These are phyloP conservation scores for Laticauda colubrina DNA, from an alignment of 2,113 vertebrate genomes.

Conservation along the genomic window DNA sequence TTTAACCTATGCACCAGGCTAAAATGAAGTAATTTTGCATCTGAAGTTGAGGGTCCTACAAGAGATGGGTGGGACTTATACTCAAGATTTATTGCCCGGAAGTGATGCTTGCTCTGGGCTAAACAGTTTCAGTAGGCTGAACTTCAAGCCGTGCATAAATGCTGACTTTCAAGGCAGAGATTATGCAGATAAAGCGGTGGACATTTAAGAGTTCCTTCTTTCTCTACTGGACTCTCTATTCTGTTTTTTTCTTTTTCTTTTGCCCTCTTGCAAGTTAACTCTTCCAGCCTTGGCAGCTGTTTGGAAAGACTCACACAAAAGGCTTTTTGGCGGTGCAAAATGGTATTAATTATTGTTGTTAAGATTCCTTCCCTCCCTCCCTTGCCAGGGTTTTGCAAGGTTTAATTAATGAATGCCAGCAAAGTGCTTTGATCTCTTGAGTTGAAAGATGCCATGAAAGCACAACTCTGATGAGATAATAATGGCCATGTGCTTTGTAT, in stretches of 20 bases:
- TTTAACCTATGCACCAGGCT: not conserved
- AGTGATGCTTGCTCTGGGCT: not conserved
- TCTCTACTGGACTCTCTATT: not conserved
- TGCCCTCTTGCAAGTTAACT: not conserved
- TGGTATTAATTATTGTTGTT: constrained; percentile 32
- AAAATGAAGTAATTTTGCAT: not conserved
- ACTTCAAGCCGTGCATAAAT: no score
- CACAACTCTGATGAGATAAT: constrained; percentile 53
- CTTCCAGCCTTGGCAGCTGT: not conserved
- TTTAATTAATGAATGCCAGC: constrained; percentile 55
- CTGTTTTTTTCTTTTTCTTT: not conserved
- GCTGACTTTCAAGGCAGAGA: not conserved
- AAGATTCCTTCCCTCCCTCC: not conserved
- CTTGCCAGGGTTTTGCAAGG: constrained; percentile 32
- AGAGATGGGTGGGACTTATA: not conserved
- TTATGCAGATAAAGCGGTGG: not conserved
- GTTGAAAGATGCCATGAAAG: constrained; percentile 55
- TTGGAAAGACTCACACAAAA: not conserved
- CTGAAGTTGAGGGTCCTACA: not conserved
- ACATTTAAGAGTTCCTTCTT: not conserved
- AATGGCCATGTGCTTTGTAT: constrained; percentile 51
- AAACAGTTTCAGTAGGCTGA: not conserved
- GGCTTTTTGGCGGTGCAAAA: not conserved
- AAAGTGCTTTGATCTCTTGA: constrained; percentile 45
- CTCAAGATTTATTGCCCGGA: not conserved